A percentile compares a stretch with the other conserved stretches of the same genome.
phyloP scores from a whole-genome alignment of 1,140 invertebrate genomes.

The Leptinotarsa texana region DNA sequence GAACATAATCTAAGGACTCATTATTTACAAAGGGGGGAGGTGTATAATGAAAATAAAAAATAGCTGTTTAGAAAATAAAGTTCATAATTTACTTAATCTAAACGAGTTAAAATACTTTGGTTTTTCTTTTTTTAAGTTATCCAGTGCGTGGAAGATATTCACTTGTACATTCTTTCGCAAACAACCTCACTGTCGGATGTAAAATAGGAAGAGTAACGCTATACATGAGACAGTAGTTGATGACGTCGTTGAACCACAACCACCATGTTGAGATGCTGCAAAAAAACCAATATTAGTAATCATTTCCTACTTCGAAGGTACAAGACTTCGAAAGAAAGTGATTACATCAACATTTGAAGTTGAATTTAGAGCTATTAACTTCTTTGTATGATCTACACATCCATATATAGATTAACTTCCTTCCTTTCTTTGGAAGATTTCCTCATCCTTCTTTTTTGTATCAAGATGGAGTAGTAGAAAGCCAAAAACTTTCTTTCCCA shows the following conservation, averaged over 20 bases:
- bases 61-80: constrained; percentile 17
- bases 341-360: too few species aligned
- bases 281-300: constrained; percentile 2
- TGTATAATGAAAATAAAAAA: constrained; percentile 10
- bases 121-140: constrained; percentile 41
- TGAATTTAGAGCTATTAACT: too few species aligned
- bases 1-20: constrained; percentile 20
- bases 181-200: constrained; percentile 18
- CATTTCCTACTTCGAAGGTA: too few species aligned
- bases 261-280: constrained; percentile 31
- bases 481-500: too few species aligned
- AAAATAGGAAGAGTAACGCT: constrained; percentile 26
- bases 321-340: too few species aligned
- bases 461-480: too few species aligned
- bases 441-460: too few species aligned
- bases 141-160: constrained; percentile 31
- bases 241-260: constrained; percentile 19
- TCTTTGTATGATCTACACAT: too few species aligned
- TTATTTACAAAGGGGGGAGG: constrained; percentile 20
- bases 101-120: constrained; percentile 41
- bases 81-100: constrained; percentile 32
- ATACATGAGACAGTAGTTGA: constrained; percentile 23
- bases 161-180: constrained; percentile 10
- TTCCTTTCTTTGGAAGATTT: too few species aligned
- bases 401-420: too few species aligned